A percentile compares a stretch with the other conserved stretches of the same genome.
Conservation (phyloP, 2,888 invertebrate genomes). For the Aspidiotus rigidus region DNA sequence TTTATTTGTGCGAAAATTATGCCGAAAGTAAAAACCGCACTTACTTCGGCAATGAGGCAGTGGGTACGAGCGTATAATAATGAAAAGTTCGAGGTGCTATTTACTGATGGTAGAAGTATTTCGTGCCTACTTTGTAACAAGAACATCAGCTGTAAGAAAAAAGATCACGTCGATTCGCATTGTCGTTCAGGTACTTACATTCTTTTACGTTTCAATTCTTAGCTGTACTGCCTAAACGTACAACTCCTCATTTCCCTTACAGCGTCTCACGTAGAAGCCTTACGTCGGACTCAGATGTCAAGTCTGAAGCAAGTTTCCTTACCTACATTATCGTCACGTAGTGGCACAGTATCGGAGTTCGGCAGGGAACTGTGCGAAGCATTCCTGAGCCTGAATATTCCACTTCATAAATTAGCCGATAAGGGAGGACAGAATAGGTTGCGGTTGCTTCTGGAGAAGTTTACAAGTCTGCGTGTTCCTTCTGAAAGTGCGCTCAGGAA, state of each 20-base stretch:
- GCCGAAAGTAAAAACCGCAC: slow-evolving; percentile 8
- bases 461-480: not conserved
- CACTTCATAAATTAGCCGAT: not conserved
- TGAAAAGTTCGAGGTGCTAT: not conserved
- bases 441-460: not conserved
- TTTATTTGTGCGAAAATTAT: not conserved
- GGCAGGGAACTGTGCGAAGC: not conserved
- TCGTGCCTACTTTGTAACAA: not conserved
- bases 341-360: not conserved
- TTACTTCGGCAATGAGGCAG: not conserved
- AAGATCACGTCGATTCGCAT: not conserved
- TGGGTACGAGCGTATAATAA: slow-evolving; percentile 6
- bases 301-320: not conserved
- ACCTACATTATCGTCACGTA: slow-evolving; percentile 1
- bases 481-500: slow-evolving; percentile 1
- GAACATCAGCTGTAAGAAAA: not conserved
- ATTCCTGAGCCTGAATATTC: not conserved
- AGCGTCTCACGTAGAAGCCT: not conserved
- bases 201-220: too few species aligned
- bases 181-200: not conserved
- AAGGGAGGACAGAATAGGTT: not conserved
- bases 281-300: not conserved
- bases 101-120: slow-evolving; percentile 2
- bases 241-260: too few species aligned
- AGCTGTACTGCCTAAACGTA: too few species aligned